These are phyloP conservation scores for Metridium senile DNA, from an alignment of 92 coral and sea anemone genomes.

Conservation along the genomic window DNA sequence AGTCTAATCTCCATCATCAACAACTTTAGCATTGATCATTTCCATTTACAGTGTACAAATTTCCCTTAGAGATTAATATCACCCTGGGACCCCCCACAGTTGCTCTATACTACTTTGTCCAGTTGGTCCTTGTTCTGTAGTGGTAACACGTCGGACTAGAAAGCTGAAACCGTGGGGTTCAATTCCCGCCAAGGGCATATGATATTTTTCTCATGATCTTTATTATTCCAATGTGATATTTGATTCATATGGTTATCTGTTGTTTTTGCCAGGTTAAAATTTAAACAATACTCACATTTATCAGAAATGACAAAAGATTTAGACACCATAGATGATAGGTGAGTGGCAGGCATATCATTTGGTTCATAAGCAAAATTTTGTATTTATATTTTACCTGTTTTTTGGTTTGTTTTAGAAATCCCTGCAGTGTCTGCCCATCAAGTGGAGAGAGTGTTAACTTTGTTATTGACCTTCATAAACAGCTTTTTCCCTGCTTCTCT, in stretches of 20 bases:
- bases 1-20: slow-evolving; percentile 1
- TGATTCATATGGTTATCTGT: too few relatives aligned
- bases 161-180: too few relatives aligned
- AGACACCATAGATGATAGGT: slow-evolving; percentile 65
- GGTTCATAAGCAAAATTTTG: background rate
- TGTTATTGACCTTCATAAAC: slow-evolving; percentile 60
- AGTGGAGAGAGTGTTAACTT: slow-evolving; percentile 61
- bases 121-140: too few relatives aligned
- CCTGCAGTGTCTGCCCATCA: slow-evolving; percentile 71
- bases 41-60: too few relatives aligned
- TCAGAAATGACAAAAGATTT: slow-evolving; percentile 63
- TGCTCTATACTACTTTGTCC: too few relatives aligned
- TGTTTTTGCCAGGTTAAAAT: slow-evolving; percentile 79
- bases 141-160: too few relatives aligned
- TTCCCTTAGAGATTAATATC: too few relatives aligned
- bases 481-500: slow-evolving; percentile 73
- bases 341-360: background rate
- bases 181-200: too few relatives aligned
- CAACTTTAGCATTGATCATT: background rate
- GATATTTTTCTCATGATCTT: too few relatives aligned
- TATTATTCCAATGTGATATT: too few relatives aligned
- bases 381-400: too few relatives aligned
- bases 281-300: slow-evolving; percentile 63
- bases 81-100: too few relatives aligned
- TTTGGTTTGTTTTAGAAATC: background rate